Conservation (phyloP, 1,140 invertebrate species). For the Cyclargus thomasi region DNA sequence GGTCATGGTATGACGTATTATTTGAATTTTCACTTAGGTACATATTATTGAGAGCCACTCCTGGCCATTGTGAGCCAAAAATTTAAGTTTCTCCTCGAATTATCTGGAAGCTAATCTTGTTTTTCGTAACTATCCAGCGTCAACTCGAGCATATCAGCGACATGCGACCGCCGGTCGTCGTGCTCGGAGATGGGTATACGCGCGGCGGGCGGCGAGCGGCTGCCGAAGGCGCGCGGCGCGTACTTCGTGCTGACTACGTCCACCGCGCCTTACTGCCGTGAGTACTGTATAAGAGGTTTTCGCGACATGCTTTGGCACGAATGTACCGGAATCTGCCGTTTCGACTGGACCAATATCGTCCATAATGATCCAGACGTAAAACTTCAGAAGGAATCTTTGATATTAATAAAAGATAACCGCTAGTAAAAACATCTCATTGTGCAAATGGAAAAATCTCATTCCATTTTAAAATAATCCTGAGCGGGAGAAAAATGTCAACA, state of each 20-base stretch:
- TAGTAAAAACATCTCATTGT: not conserved
- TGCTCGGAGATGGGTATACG: slow-evolving; percentile 59
- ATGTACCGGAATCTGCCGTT: too few species aligned
- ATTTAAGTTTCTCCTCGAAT: too few species aligned
- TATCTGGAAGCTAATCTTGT: too few species aligned
- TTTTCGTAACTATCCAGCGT: slow-evolving; percentile 38
- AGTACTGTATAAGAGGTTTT: too few species aligned
- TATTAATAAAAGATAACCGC: not conserved
- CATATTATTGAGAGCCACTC: too few species aligned
- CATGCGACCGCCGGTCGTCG: slow-evolving; percentile 36
- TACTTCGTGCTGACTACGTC: slow-evolving; percentile 61
- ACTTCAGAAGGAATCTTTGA: not conserved
- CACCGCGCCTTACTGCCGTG: slow-evolving; percentile 56
- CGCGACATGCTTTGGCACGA: not conserved
- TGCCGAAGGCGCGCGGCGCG: slow-evolving; percentile 35
- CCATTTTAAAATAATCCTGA: not conserved
- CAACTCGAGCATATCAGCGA: slow-evolving; percentile 44
- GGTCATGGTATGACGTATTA: too few species aligned
- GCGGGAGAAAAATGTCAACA: not conserved
- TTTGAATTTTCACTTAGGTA: too few species aligned
- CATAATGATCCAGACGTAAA: not conserved
- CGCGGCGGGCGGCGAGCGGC: slow-evolving; percentile 30
- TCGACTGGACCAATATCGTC: too few species aligned
- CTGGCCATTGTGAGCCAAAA: too few species aligned
- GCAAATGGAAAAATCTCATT: not conserved